Percentiles rank a stretch among this genome's conserved stretches.
Evolutionary conservation across 2,797 vertebrate species (phyloP).

Genomic region (Diglossa cyanea): DNA sequence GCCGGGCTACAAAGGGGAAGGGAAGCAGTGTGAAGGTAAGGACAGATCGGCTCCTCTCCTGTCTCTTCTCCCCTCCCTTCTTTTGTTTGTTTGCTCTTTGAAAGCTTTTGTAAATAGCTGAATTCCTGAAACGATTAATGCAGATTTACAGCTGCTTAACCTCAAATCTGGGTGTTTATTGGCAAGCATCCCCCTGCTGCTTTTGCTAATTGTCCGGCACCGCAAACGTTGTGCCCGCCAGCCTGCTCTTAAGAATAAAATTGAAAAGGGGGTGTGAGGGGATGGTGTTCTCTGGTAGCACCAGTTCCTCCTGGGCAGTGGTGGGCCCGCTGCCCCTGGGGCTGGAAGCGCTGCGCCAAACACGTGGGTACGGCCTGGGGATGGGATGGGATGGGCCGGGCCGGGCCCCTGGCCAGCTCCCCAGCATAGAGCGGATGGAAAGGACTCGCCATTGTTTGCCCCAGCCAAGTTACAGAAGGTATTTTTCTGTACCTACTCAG

Average conservation of each 20-base stretch:
- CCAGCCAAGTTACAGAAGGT: background rate
- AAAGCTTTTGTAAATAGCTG: slow-evolving; percentile 70
- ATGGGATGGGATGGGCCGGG: too few relatives aligned
- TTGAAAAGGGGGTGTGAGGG: background rate
- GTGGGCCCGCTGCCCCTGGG: background rate
- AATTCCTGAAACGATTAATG: slow-evolving; percentile 75
- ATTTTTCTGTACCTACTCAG: rapidly evolving
- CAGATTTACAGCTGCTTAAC: slow-evolving; percentile 57
- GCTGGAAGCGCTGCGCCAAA: background rate
- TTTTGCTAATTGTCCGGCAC: slow-evolving; percentile 52
- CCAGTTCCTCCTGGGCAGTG: too few relatives aligned
- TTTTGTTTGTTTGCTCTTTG: slow-evolving; percentile 64
- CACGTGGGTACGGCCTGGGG: background rate
- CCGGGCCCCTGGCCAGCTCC: background rate
- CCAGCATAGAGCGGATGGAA: rapidly evolving
- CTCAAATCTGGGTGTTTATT: slow-evolving; percentile 40
- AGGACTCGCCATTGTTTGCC: background rate
- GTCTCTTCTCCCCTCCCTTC: background rate
- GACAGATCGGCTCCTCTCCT: background rate
- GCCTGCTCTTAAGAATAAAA: background rate
- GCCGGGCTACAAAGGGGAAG: slow-evolving; percentile 93
- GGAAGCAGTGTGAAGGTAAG: slow-evolving; percentile 92
- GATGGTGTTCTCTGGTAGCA: background rate
- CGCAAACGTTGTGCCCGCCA: background rate
- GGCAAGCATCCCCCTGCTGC: slow-evolving; percentile 41